A percentile compares a stretch with the other conserved stretches of the same genome.
Conservation (phyloP, 2,888 invertebrate genomes). For the Pyralis farinalis region DNA sequence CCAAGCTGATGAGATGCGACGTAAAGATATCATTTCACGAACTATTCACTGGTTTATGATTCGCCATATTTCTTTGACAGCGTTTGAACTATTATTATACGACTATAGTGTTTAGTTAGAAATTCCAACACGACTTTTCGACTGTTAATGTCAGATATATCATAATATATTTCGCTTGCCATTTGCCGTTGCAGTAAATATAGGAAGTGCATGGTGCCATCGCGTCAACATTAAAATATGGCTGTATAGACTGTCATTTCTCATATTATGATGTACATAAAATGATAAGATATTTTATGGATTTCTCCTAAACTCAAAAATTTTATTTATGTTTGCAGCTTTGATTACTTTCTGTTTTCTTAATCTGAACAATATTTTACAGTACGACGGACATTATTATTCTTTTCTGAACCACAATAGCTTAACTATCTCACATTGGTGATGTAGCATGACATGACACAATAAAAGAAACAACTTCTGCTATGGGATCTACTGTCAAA, state of each 20-base stretch:
- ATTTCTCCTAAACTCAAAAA: slow-evolving; percentile 6
- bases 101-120: slow-evolving; percentile 19
- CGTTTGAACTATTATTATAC: slow-evolving; percentile 20
- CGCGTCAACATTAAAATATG: slow-evolving; percentile 14
- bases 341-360: slow-evolving; percentile 8
- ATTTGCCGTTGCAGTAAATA: slow-evolving; percentile 26
- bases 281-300: slow-evolving; percentile 14
- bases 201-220: slow-evolving; percentile 19
- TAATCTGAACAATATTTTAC: slow-evolving; percentile 1
- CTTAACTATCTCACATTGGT: too few species aligned
- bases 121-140: slow-evolving; percentile 30
- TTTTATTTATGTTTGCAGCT: background rate
- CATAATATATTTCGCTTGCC: slow-evolving; percentile 20
- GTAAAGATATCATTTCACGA: slow-evolving; percentile 42
- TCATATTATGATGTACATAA: slow-evolving; percentile 9
- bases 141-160: slow-evolving; percentile 29
- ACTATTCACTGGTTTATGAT: slow-evolving; percentile 44
- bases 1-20: slow-evolving; percentile 42
- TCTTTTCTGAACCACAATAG: too few species aligned
- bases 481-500: too few species aligned
- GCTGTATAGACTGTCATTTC: slow-evolving; percentile 16
- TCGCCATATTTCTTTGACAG: slow-evolving; percentile 33
- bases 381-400: too few species aligned
- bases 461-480: too few species aligned
- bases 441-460: too few species aligned